Percentiles rank a stretch among this genome's conserved stretches.
These are phyloP conservation scores for Rhagium mordax DNA, from an alignment of 2,888 invertebrate species.

Conservation along the genomic window DNA sequence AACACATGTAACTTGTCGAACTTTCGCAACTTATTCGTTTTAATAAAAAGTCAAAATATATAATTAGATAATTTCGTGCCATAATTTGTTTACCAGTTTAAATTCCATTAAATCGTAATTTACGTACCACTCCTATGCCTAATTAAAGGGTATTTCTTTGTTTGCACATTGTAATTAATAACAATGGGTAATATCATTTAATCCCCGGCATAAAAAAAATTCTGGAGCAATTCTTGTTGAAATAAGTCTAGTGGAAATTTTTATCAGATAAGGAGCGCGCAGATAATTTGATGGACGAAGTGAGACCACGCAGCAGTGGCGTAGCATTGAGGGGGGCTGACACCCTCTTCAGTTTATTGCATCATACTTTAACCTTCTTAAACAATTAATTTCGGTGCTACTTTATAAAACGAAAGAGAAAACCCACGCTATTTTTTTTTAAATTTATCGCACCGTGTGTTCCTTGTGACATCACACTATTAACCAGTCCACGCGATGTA, in stretches of 20 bases:
- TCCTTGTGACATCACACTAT: too few relatives aligned
- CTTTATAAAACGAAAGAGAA: too few relatives aligned
- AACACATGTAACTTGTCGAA: too few relatives aligned
- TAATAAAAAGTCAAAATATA: too few relatives aligned
- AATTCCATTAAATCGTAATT: not conserved
- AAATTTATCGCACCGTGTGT: too few relatives aligned
- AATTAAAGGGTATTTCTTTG: not conserved
- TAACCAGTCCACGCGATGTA: too few relatives aligned
- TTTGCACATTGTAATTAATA: not conserved
- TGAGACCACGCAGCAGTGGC: not conserved
- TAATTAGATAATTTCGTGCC: too few relatives aligned
- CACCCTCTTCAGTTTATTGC: too few relatives aligned
- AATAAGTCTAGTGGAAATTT: not conserved
- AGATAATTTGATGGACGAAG: not conserved
- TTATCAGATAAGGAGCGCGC: not conserved
- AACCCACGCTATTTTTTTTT: too few relatives aligned
- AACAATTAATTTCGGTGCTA: too few relatives aligned
- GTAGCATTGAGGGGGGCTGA: not conserved
- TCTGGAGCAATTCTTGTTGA: not conserved
- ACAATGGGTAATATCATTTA: not conserved
- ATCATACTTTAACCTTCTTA: too few relatives aligned
- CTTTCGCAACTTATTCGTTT: too few relatives aligned
- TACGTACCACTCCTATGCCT: not conserved
- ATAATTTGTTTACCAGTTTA: not conserved
- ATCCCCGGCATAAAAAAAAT: not conserved